These are phyloP conservation scores for Cisticola juncidis DNA, from an alignment of 2,113 vertebrate species.

Conservation along the genomic window DNA sequence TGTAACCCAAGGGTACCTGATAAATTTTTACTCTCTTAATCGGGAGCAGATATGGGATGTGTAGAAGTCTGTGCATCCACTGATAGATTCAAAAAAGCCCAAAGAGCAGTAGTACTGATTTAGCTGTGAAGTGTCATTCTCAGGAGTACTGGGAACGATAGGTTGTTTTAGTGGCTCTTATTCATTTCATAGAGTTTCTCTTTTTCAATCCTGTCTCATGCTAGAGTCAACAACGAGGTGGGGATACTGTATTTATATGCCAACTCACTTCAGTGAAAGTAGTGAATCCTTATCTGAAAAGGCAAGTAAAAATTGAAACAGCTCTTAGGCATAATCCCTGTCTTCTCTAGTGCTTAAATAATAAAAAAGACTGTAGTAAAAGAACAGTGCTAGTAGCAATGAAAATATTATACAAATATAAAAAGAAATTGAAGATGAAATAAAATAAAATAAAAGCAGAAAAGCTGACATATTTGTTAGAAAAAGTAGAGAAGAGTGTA, in stretches of 20 bases:
- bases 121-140: background rate
- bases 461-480: background rate
- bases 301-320: conserved; percentile 1
- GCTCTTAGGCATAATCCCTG: background rate
- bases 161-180: background rate
- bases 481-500: background rate
- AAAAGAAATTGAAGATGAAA: background rate
- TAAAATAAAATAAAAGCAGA: background rate
- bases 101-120: background rate
- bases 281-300: background rate
- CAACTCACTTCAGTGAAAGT: background rate
- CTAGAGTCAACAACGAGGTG: background rate
- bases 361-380: background rate
- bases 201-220: background rate
- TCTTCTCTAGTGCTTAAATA: background rate
- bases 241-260: background rate
- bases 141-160: background rate
- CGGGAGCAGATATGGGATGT: background rate
- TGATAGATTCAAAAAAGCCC: background rate
- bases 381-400: background rate
- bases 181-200: background rate
- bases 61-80: background rate
- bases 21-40: background rate
- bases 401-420: conserved; percentile 3
- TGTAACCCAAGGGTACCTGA: background rate